phyloP scores from a whole-genome alignment of 2,888 invertebrate species.

The Cephus pygmeus region DNA sequence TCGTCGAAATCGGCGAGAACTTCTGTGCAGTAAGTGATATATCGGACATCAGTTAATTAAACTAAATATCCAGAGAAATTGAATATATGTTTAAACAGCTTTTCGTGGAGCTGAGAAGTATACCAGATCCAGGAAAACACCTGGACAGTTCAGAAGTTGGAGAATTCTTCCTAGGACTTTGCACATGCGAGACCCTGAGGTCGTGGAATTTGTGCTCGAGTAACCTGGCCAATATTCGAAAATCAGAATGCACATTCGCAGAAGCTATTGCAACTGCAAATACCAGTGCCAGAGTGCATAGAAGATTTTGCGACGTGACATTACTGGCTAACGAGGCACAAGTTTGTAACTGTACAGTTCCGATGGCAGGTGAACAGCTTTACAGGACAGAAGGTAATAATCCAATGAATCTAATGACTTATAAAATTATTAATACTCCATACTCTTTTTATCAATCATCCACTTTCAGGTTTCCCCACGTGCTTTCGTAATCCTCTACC shows the following conservation, averaged over 20 bases:
- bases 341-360: slow-evolving; percentile 52
- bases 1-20: slow-evolving; percentile 66
- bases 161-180: slow-evolving; percentile 66
- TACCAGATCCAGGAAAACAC: slow-evolving; percentile 15
- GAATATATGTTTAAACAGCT: slow-evolving; percentile 20
- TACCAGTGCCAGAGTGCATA: slow-evolving; percentile 60
- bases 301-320: slow-evolving; percentile 65
- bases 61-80: slow-evolving; percentile 15
- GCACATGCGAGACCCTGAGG: slow-evolving; percentile 59
- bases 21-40: slow-evolving; percentile 63
- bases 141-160: slow-evolving; percentile 26
- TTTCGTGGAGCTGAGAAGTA: slow-evolving; percentile 43
- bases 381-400: slow-evolving; percentile 57
- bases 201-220: slow-evolving; percentile 64
- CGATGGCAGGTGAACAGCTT: slow-evolving; percentile 53
- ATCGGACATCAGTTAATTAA: not conserved
- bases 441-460: not conserved
- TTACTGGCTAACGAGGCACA: slow-evolving; percentile 48
- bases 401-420: slow-evolving; percentile 8
- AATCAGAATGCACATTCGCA: slow-evolving; percentile 57
- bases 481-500: slow-evolving; percentile 64
- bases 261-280: slow-evolving; percentile 46
- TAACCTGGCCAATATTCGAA: slow-evolving; percentile 48
- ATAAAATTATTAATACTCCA: not conserved
- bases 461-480: slow-evolving; percentile 63